Evolutionary conservation across 2,113 vertebrate genomes (phyloP).

Genomic region (Toxostoma redivivum): DNA sequence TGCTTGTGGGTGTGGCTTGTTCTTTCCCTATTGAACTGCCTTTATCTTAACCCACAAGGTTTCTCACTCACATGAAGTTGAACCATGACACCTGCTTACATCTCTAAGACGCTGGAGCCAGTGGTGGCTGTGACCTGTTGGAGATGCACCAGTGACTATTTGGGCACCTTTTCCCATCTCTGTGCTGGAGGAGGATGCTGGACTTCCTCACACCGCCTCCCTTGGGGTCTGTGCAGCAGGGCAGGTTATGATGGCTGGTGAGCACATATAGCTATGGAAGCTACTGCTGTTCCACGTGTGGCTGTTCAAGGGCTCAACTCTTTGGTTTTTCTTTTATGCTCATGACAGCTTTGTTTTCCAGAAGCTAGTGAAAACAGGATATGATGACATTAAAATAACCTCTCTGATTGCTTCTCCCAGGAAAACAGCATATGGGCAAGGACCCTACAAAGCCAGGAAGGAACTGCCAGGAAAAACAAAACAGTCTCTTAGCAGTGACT

Average conservation of each 20-base stretch:
- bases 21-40: neutral
- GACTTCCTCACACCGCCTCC: neutral
- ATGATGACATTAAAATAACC: neutral
- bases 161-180: neutral
- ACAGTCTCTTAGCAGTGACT: neutral
- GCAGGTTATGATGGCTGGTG: neutral
- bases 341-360: neutral
- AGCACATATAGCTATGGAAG: neutral
- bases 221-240: neutral
- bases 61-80: accelerated
- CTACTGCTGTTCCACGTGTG: neutral
- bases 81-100: neutral
- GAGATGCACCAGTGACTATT: neutral
- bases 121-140: neutral
- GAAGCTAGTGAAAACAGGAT: constrained; percentile 12
- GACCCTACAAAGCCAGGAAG: neutral
- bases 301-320: neutral
- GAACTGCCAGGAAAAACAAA: constrained; percentile 36
- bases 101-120: neutral
- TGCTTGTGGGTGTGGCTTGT: neutral
- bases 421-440: constrained; percentile 27
- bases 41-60: neutral
- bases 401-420: constrained; percentile 5
- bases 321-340: neutral
- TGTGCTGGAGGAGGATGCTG: neutral